Evolutionary conservation across 2,113 vertebrate species (phyloP), one percentile per base, ranked within the genome.

Genomic region (Anolis sagrei): DNA sequence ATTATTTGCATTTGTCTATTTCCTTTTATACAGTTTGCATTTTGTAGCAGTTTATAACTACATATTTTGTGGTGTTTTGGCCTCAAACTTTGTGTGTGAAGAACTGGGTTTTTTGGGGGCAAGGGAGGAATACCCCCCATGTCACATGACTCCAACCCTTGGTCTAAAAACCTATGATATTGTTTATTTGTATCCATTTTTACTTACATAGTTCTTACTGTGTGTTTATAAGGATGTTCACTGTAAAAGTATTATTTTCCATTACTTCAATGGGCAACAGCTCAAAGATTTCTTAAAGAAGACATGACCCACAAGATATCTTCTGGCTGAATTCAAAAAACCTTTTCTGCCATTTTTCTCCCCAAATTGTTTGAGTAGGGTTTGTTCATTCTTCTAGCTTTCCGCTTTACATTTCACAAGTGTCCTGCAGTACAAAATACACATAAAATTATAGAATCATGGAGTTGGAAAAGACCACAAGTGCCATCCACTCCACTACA

Each of bases 401-500:
- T 92, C 90, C 86, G 86, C 58, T 83, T 73, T 81, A 34, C 86
- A 82, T 82, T 90, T 79, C 84, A 90, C 86, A 58, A 89, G 86
- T 89, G 90, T 90, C 91, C 91, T 0, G 44, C 87, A 93, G 91
- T 93, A 36, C 44, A 84, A 85, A 84, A 7, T 39, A 83, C 87
- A 93, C 79, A 91, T 91, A 95, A 95, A 95, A 44, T 44, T 90
- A 95, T 92, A 90, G 95, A 94, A 93, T 92, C 83, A 85, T 87
- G 84, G 91, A 89, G 39, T 44, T 44, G 39, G 39, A 44, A 44
- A 5, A 44, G 2, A 44, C 39, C 39, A 44, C n/a, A n/a, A n/a
- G n/a, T n/a, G n/a, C n/a, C n/a, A 44, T 44, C 39, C 39, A 44
- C 39, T 44, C 3, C 39, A 2, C 2, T 44, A 44, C 39, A 44